Evolutionary conservation across 2,113 vertebrate species (phyloP), one percentile per base, ranked within the genome.

Genomic region (Isurus oxyrinchus): DNA sequence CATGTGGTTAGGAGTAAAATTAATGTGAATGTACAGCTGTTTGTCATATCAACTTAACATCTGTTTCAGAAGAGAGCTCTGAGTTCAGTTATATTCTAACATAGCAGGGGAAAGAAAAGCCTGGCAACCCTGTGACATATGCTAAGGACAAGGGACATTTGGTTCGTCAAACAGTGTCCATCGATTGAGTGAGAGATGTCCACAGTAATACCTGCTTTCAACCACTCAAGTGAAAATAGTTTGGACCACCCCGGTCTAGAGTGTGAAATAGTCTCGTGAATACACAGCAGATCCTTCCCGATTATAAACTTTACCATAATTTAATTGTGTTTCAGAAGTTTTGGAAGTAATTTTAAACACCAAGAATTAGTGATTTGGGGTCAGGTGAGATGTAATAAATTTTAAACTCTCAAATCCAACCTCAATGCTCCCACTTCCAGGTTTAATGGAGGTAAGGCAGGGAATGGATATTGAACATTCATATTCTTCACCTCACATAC

Each of bases 21-120:
- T 44, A 72, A 95, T 53, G 40, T 31, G 44, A 95, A 95, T 69
- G 6, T 95, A 1, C 94, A 95, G 63, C 63, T 95, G 94, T 69
- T 95, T 95, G 94, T 95, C 94, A 69, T 69, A 16, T 95, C 40
- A 67, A 67, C 63, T 40, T 72, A 95, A 69, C 66, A 69, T 49
- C 63, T 95, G 94, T 44, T 95, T 95, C 2, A 53, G n/a, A 72
- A 53, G 25, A 53, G 23, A 95, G 66, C 57, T 93, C 57, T 0
- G 5, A 53, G 66, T 53, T 95, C 94, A 49, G 94, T n/a, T 49
- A 72, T 11, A 95, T 31, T 95, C 63, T 14, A 25, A 69, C 66
- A 95, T 8, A 53, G 44, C 23, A 44, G 35, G 6, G 16, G 87
- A 25, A 55, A 69, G 63, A 25, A 49, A 95, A 69, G 21, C 63